These are phyloP conservation scores for Troglohyphantes excavatus DNA, from an alignment of 2,888 invertebrate species.

Conservation along the genomic window DNA sequence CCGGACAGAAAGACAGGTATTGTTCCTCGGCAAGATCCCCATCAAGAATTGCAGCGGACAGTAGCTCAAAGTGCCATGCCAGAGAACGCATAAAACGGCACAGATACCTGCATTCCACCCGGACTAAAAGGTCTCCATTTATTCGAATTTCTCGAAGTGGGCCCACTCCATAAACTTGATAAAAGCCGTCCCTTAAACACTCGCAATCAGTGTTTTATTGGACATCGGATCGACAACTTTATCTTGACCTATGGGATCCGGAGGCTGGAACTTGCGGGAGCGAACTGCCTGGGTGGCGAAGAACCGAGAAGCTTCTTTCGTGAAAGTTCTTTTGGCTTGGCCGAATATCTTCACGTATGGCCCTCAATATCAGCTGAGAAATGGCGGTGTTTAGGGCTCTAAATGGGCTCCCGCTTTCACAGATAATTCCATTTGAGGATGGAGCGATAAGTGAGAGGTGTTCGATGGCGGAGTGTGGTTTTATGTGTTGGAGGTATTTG, in stretches of 20 bases:
- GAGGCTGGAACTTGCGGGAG: slow-evolving; percentile 42
- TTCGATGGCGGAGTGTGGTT: neutral
- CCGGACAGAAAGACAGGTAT: slow-evolving; percentile 19
- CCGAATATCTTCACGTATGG: slow-evolving; percentile 24
- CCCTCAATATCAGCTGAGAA: neutral
- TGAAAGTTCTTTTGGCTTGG: neutral
- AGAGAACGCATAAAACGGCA: slow-evolving; percentile 27
- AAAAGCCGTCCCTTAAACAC: slow-evolving; percentile 62
- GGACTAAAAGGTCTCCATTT: neutral
- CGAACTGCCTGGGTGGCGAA: slow-evolving; percentile 67
- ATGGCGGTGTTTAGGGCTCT: slow-evolving; percentile 1
- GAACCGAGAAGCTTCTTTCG: neutral
- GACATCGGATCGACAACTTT: slow-evolving; percentile 67
- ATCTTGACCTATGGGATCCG: slow-evolving; percentile 58
- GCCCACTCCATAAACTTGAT: slow-evolving; percentile 69
- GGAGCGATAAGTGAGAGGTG: neutral
- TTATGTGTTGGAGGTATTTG: no score
- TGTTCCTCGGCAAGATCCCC: neutral
- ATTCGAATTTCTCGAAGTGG: neutral
- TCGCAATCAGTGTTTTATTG: slow-evolving; percentile 77
- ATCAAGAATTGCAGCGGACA: neutral
- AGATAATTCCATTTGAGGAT: neutral
- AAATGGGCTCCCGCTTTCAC: neutral
- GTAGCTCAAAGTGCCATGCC: neutral
- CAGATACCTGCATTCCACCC: slow-evolving; percentile 1